Evolutionary conservation across 2,113 vertebrate genomes (phyloP), one percentile per base, ranked within the genome.

Genomic region (Nannospalax galili): DNA sequence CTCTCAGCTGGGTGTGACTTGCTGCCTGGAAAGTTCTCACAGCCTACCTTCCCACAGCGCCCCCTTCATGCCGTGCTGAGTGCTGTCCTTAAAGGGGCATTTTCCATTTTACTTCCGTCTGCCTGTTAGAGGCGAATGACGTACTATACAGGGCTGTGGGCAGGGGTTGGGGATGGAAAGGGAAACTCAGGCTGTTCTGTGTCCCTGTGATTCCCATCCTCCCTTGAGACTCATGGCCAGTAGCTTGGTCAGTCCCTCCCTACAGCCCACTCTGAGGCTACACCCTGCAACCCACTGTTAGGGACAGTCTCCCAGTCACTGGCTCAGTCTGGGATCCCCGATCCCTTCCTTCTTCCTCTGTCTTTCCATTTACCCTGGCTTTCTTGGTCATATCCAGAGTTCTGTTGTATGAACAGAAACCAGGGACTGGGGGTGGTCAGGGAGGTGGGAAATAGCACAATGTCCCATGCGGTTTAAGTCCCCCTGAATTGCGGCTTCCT

Each of bases 21-120:
- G 45, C n/a, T n/a, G 14, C 70, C 28, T 14, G 37, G 48, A 85
- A 52, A 9, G 28, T 17, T 40, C 48, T 62, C 74, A 16, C 37
- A 30, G 45, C 35, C 56, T 74, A 14, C 32, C 35, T 40, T 28
- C 85, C 48, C 58, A 19, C 12, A 9, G 26, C 30, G 35, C 10
- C 16, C 3, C 20, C 0, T 64, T 17, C 1, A 12, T 1, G 14
- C 32, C 35, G 5, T 35, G 0, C 0, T 3, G 24, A 48, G 35
- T 3, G 20, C 32, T 1, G 11, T 4, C 32, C n/a, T 30, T 20
- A 60, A 48, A 62, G 40, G 42, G 40, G 9, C 11, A 8, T 37
- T 65, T 56, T 32, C 15, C 9, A 1, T 0, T 3, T 7, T 9
- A 15, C 32, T 60, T 58, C 42, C 22, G 40, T 30, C 30, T 30